These are phyloP conservation scores for Hippocampus comes DNA, from an alignment of 2,113 vertebrate species.

Conservation along the genomic window DNA sequence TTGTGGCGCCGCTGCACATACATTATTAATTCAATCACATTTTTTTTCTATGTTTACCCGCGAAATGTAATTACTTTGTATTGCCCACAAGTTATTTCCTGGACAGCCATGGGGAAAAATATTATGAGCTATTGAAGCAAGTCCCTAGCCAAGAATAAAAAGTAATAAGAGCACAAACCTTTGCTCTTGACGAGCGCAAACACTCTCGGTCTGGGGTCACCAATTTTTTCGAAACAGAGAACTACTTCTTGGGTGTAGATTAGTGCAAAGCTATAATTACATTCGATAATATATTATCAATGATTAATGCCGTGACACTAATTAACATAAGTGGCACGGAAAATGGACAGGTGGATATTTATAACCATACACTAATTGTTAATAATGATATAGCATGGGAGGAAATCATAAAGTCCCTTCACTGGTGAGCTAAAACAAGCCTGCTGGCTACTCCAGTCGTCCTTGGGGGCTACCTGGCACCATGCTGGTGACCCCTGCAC, in stretches of 20 bases:
- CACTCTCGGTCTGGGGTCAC: not conserved
- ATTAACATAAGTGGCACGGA: too few relatives aligned
- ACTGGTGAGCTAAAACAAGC: too few relatives aligned
- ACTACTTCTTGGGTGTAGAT: not conserved
- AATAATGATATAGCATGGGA: too few relatives aligned
- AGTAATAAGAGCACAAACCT: conserved; percentile 44
- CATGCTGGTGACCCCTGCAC: not conserved
- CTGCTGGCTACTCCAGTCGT: too few relatives aligned
- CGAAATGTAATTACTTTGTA: conserved; percentile 67
- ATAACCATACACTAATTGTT: too few relatives aligned
- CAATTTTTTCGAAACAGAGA: not conserved
- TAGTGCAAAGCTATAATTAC: not conserved
- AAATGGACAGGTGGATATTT: too few relatives aligned
- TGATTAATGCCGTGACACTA: too few relatives aligned
- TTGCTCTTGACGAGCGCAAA: conserved; percentile 5
- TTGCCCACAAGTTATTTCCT: conserved; percentile 68
- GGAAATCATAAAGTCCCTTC: not conserved
- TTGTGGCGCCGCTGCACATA: conserved; percentile 39
- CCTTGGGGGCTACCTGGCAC: not conserved
- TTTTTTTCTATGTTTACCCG: conserved; percentile 50
- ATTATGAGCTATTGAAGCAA: conserved; percentile 58
- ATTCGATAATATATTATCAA: too few relatives aligned
- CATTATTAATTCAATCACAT: conserved; percentile 63
- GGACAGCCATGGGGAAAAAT: conserved; percentile 67
- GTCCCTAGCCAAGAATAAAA: conserved; percentile 44